phyloP scores from a whole-genome alignment of 1,140 invertebrate genomes.

The Lucilia sericata region DNA sequence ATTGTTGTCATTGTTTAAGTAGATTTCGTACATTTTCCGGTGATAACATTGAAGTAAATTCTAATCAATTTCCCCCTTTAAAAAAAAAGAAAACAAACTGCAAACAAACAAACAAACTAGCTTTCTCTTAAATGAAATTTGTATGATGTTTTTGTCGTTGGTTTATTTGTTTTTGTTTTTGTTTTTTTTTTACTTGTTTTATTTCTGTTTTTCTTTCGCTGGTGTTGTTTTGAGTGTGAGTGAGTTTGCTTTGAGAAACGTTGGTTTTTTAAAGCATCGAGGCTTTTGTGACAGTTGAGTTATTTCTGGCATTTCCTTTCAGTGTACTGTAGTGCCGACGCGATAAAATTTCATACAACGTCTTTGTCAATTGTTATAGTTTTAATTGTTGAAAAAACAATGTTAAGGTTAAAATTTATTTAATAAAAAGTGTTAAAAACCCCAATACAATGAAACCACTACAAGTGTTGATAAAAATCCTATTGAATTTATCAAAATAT shows the following conservation, averaged over 20 bases:
- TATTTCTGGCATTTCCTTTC: slow-evolving; percentile 42
- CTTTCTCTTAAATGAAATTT: too few relatives aligned
- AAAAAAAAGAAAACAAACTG: too few relatives aligned
- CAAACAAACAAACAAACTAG: too few relatives aligned
- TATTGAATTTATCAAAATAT: neutral
- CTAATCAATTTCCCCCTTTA: too few relatives aligned
- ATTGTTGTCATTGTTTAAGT: too few relatives aligned
- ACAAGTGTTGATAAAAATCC: neutral
- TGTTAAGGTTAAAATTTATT: slow-evolving; percentile 2
- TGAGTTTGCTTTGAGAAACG: neutral
- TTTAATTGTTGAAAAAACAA: neutral
- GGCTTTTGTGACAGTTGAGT: slow-evolving; percentile 42
- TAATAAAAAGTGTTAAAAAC: neutral
- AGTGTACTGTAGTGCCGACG: slow-evolving; percentile 33
- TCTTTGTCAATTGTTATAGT: neutral
- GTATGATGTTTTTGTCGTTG: slow-evolving; percentile 1
- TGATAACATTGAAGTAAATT: too few relatives aligned
- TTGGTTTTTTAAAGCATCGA: slow-evolving; percentile 11
- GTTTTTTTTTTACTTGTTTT: neutral
- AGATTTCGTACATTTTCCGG: too few relatives aligned
- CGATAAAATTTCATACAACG: slow-evolving; percentile 8
- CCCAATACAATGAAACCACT: neutral
- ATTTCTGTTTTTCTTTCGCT: neutral
- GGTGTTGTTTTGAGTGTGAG: slow-evolving; percentile 22
- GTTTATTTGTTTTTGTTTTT: slow-evolving; percentile 13